phyloP scores from a whole-genome alignment of 1,140 invertebrate genomes.

The Neodiprion virginianus region DNA sequence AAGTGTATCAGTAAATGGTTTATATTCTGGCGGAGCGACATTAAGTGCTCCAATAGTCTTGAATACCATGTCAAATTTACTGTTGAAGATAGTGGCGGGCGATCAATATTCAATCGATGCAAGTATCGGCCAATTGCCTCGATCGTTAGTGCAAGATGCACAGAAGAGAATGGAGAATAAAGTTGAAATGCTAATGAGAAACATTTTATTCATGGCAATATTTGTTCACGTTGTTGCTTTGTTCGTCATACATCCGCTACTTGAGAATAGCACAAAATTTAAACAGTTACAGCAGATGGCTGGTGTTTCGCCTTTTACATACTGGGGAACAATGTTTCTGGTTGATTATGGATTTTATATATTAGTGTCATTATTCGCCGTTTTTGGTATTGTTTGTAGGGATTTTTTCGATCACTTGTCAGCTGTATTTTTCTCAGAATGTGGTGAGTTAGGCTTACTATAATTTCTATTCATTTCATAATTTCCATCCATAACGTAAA shows the following conservation, averaged over 20 bases:
- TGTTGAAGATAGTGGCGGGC: slow-evolving; percentile 43
- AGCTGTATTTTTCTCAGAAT: slow-evolving; percentile 23
- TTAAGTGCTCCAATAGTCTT: slow-evolving; percentile 52
- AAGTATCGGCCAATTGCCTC: slow-evolving; percentile 47
- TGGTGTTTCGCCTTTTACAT: slow-evolving; percentile 64
- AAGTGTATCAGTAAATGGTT: slow-evolving; percentile 42
- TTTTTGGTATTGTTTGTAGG: slow-evolving; percentile 32
- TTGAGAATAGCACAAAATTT: slow-evolving; percentile 54
- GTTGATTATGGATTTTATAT: slow-evolving; percentile 67
- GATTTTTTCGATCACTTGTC: slow-evolving; percentile 36
- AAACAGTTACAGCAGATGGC: slow-evolving; percentile 77
- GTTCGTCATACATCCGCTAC: slow-evolving; percentile 52
- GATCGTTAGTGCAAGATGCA: slow-evolving; percentile 26
- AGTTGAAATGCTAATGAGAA: not conserved
- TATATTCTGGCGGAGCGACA: slow-evolving; percentile 51
- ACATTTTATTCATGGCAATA: slow-evolving; percentile 34
- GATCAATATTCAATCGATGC: slow-evolving; percentile 45
- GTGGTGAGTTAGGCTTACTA: slow-evolving; percentile 37
- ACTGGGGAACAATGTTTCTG: slow-evolving; percentile 68
- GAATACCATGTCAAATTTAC: slow-evolving; percentile 49
- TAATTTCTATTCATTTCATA: not conserved
- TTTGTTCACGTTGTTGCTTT: slow-evolving; percentile 41
- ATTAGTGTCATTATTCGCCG: slow-evolving; percentile 31
- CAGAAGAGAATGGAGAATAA: not conserved
- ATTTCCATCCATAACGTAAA: not conserved